Conservation (phyloP, 2,113 vertebrate species). For the Macquaria australasica region DNA sequence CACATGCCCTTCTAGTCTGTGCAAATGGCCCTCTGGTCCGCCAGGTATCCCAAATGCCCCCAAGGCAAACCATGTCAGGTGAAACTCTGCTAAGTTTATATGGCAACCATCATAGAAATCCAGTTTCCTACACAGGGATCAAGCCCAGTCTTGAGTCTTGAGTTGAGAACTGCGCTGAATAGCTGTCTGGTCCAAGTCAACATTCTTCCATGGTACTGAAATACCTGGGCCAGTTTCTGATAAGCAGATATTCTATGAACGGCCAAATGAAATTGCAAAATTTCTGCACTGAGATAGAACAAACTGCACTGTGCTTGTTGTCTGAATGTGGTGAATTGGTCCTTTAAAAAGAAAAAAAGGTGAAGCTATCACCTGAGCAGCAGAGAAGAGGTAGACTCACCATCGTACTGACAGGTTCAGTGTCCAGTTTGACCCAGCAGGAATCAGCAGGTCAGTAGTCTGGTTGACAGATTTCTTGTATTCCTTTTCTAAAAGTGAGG, state of each 20-base stretch:
- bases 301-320: background rate
- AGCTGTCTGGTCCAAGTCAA: background rate
- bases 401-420: too few species aligned
- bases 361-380: background rate
- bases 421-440: background rate
- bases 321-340: background rate
- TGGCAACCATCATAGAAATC: background rate
- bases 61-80: background rate
- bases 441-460: background rate
- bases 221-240: background rate
- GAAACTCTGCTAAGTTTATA: background rate
- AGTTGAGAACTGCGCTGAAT: background rate
- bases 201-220: background rate
- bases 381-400: too few species aligned
- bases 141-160: background rate
- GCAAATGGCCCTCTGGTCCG: background rate
- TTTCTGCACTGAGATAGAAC: background rate
- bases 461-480: background rate
- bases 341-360: too few species aligned
- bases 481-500: background rate
- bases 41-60: background rate
- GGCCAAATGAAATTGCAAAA: background rate
- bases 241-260: background rate
- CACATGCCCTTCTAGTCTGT: background rate
- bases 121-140: background rate